These are phyloP conservation scores for Morphnarchus princeps DNA, from an alignment of 2,113 vertebrate genomes.

Conservation along the genomic window DNA sequence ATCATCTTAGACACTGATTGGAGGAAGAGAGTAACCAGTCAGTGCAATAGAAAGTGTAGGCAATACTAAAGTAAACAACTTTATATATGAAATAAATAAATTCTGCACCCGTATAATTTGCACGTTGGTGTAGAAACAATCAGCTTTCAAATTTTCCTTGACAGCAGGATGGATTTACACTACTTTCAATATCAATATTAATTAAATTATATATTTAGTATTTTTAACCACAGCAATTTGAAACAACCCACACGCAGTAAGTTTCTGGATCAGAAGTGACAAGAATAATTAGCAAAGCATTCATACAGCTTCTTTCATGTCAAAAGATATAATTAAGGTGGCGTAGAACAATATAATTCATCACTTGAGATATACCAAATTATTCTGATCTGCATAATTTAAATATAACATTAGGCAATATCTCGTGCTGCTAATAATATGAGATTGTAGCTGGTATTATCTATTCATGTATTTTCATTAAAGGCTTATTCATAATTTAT, in stretches of 20 bases:
- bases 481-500: constrained; percentile 21
- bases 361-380: background rate
- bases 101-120: background rate
- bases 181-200: background rate
- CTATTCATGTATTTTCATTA: constrained; percentile 37
- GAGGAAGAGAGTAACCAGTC: background rate
- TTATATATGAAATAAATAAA: background rate
- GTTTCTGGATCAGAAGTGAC: constrained; percentile 31
- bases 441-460: background rate
- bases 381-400: constrained; percentile 32
- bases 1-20: background rate
- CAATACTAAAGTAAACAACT: background rate
- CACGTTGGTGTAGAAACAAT: background rate
- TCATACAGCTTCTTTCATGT: background rate
- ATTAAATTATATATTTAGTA: constrained; percentile 19
- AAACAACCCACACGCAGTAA: background rate
- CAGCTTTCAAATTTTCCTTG: background rate
- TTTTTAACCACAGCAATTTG: constrained; percentile 30
- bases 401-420: background rate
- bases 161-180: background rate
- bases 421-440: background rate
- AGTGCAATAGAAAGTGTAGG: background rate
- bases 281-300: constrained; percentile 42
- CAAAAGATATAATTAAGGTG: constrained; percentile 49
- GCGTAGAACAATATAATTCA: constrained; percentile 17